Evolutionary conservation across 2,888 invertebrate species (phyloP).

Genomic region (Sphaerophoria taeniata): DNA sequence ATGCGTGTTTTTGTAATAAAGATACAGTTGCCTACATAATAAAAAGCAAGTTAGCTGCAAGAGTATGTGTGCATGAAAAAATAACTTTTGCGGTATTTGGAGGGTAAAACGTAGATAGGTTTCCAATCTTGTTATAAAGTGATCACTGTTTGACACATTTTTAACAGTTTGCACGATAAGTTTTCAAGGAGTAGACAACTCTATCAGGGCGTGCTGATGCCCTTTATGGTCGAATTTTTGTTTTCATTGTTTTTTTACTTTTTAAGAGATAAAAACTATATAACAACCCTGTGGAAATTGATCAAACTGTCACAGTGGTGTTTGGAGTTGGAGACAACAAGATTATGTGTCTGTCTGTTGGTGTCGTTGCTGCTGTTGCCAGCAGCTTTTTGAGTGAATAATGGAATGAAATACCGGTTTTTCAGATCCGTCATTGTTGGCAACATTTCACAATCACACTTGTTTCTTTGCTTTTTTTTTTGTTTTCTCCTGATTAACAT

Average conservation of each 20-base stretch:
- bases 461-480: slow-evolving; percentile 18
- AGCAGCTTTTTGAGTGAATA: slow-evolving; percentile 46
- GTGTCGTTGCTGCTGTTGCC: slow-evolving; percentile 1
- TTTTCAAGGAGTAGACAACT: too few species aligned
- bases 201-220: too few species aligned
- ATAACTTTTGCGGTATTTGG: too few species aligned
- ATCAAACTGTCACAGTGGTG: not conserved
- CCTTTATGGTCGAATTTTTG: too few species aligned
- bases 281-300: slow-evolving; percentile 20
- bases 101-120: too few species aligned
- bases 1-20: too few species aligned
- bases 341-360: slow-evolving; percentile 47
- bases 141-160: too few species aligned
- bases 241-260: not conserved
- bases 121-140: too few species aligned
- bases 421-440: slow-evolving; percentile 69
- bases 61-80: too few species aligned
- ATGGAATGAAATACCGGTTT: slow-evolving; percentile 66
- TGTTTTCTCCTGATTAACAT: slow-evolving; percentile 11
- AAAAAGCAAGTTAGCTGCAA: too few species aligned
- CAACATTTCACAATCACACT: slow-evolving; percentile 65
- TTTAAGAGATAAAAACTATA: not conserved
- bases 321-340: slow-evolving; percentile 8
- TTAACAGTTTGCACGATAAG: too few species aligned
- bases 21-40: too few species aligned